A percentile compares a stretch with the other conserved stretches of the same genome.
Conservation (phyloP, 2,797 vertebrate genomes). For the Protonibea diacanthus region DNA sequence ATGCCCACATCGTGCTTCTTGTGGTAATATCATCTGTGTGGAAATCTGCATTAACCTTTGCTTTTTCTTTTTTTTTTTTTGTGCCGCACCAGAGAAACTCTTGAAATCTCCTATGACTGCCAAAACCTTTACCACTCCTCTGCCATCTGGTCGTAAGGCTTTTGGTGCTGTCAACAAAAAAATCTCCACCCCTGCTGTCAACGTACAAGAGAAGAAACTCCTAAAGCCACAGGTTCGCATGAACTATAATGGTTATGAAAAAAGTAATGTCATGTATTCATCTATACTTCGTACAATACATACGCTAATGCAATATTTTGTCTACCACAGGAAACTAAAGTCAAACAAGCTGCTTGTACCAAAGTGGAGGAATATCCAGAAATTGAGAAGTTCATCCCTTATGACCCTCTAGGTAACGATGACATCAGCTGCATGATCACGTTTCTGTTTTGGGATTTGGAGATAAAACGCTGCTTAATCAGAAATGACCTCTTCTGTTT, state of each 20-base stretch:
- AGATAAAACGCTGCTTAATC: background rate
- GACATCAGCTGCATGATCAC: background rate
- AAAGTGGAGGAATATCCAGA: constrained; percentile 77
- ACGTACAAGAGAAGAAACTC: constrained; percentile 61
- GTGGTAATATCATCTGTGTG: fast-evolving
- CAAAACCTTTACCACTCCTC: constrained; percentile 63
- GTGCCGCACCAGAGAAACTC: constrained; percentile 55
- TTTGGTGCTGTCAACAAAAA: constrained; percentile 72
- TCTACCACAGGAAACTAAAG: constrained; percentile 64
- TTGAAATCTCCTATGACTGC: constrained; percentile 55
- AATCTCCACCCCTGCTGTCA: constrained; percentile 52
- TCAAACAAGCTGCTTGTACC: constrained; percentile 31
- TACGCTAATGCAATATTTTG: background rate
- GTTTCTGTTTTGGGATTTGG: background rate
- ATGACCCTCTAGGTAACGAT: constrained; percentile 78
- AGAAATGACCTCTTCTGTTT: background rate
- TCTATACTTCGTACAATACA: background rate
- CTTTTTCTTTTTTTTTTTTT: background rate
- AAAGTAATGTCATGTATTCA: background rate
- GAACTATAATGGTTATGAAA: background rate
- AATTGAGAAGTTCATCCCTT: constrained; percentile 76
- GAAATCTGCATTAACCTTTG: background rate
- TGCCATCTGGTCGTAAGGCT: constrained; percentile 72
- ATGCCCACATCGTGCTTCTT: background rate
- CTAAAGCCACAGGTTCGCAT: constrained; percentile 69